Conservation (phyloP, 2,888 invertebrate genomes). For the Tachina grossa region DNA sequence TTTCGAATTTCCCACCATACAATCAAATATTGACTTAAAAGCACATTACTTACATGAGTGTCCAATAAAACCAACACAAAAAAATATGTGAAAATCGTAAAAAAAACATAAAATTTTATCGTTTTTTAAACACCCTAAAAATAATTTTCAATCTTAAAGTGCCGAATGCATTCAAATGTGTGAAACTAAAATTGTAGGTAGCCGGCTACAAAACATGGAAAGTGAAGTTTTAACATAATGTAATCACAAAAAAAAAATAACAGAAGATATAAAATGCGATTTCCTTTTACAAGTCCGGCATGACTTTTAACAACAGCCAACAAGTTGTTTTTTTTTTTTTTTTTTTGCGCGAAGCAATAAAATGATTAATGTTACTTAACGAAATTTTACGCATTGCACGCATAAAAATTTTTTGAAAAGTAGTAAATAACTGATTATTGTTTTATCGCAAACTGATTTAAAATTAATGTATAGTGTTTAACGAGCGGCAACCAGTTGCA, state of each 20-base stretch:
- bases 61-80: neutral
- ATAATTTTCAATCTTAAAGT: slow-evolving; percentile 47
- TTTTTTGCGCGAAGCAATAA: slow-evolving; percentile 32
- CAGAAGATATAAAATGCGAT: slow-evolving; percentile 59
- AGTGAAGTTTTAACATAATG: slow-evolving; percentile 39
- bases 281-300: slow-evolving; percentile 66
- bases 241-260: neutral
- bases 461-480: slow-evolving; percentile 7
- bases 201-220: slow-evolving; percentile 44
- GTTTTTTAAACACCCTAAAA: slow-evolving; percentile 66
- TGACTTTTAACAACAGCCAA: slow-evolving; percentile 57
- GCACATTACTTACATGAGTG: neutral
- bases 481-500: neutral
- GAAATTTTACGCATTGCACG: slow-evolving; percentile 47
- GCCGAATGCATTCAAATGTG: slow-evolving; percentile 63
- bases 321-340: slow-evolving; percentile 33
- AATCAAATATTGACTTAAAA: slow-evolving; percentile 9
- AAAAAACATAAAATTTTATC: slow-evolving; percentile 51
- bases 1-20: slow-evolving; percentile 40
- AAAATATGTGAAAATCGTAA: neutral
- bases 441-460: slow-evolving; percentile 14
- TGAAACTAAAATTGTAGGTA: slow-evolving; percentile 67
- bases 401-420: slow-evolving; percentile 15
- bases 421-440: slow-evolving; percentile 8
- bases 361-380: slow-evolving; percentile 63